Base-by-base conservation (phyloP, 2,888 invertebrate species). In the Ethmia dodecea region DNA sequence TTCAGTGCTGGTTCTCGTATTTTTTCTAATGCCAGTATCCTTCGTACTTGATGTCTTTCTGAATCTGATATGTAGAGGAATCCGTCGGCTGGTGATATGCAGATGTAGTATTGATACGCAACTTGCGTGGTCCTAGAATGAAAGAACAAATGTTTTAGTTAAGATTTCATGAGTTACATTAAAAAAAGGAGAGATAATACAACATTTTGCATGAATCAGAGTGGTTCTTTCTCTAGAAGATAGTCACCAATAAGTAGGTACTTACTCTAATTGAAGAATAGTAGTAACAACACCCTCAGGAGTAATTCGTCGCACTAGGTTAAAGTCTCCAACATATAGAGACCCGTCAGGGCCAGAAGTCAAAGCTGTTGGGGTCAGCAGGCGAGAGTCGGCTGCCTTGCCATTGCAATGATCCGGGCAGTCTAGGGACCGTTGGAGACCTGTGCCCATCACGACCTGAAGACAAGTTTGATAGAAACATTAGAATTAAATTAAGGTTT, bases 291-390 rank as follows among this genome's bases (percentile, higher is more conserved):
- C 91, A 54, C 96, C 96, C 65, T 96, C 94, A 14, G 97, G 95
- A 18, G 94, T 94, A 48, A 98, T 93, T 49, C 96, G 89, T 26
- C 98, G 91, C 33, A 98, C 96, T 35, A 97, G 89, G 87, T 98
- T 98, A 71, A 97, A 98, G 78, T 99, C 98, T 8, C 98, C 98
- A 8, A 99, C 96, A 72, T 97, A 98, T 30, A 99, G 89, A 51
- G 96, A 96, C 24, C 99, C 99, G 78, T 99, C 99, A 8, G 97
- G 94, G 13, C 97, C 97, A 12, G 96, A 95, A 1, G 98, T 95
- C 37, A 99, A 83, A 2, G 98, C 96, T 6, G 97, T 95, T 1
- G 99, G 99, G 0, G 97, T 96, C 47, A 98, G 86, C 0, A 99
- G 89, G 35, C 93, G 91, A 33, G 97, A 92, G 68, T 95, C 94